Evolutionary conservation across 2,888 invertebrate species (phyloP), one percentile per base, ranked within the genome.

Genomic region (Drosophila lacicola): DNA sequence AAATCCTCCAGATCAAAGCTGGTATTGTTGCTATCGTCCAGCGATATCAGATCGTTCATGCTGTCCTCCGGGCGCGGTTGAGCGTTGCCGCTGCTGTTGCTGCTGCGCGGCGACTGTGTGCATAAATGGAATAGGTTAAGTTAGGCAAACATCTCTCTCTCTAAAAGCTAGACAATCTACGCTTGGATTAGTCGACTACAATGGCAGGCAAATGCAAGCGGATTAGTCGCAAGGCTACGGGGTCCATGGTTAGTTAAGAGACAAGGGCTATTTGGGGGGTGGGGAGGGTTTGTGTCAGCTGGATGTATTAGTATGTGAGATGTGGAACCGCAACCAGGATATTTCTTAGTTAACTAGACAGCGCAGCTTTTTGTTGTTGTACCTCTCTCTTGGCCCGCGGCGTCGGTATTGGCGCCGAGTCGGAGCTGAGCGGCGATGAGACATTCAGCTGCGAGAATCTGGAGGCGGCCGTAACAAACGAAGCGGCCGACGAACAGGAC

Each of bases 1-100:
- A 95, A 95, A 85, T 95, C 95, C 78, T 95, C 95, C 49, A 94
- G 89, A 80, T 93, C 93, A 81, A 94, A 95, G 86, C 94, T 94
- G 51, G 90, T 85, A 64, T 94, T 94, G 49, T 94, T 93, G 69
- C 95, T 95, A 91, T 95, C 95, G 91, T 95, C 95, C 87, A 95
- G 92, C 78, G 94, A 93, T 88, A 95, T 95, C 73, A 95, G 92
- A 92, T 95, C 95, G 89, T 94, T 93, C 71, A 93, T 93, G 67
- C 93, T 93, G 70, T 93, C 93, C 67, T 92, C 91, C 74, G 60
- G 67, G 50, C 71, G 61, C n/a, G 64, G 37, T 14, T 73, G 74
- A 17, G 42, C 58, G 41, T 49, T 62, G 90, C 87, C 64, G 91
- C 88, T 91, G 74, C 72, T 70, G 53, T 56, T 74, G 69, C 55